Conservation (phyloP, 2,797 vertebrate genomes). For the Characodon lateralis region DNA sequence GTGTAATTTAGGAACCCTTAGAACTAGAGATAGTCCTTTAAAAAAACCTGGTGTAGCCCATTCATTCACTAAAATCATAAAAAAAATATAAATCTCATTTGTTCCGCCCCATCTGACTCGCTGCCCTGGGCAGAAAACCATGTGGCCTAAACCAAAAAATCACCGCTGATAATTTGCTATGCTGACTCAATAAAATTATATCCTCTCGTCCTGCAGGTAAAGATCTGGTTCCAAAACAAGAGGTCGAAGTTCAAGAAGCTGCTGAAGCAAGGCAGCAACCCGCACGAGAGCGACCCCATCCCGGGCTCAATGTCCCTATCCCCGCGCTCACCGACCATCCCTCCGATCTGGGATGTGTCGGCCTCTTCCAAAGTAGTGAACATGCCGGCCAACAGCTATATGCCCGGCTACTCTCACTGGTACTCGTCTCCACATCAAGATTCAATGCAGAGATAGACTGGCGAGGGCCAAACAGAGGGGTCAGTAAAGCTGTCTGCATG, state of each 20-base stretch:
- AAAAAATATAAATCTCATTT: not conserved
- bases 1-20: not conserved
- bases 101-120: not conserved
- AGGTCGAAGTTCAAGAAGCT: conserved; percentile 99
- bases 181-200: not conserved
- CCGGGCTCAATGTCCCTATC: conserved; percentile 92
- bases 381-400: conserved; percentile 98
- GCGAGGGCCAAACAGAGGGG: conserved; percentile 28
- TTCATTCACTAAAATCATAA: not conserved
- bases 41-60: not conserved
- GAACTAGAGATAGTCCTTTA: not conserved
- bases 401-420: conserved; percentile 98
- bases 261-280: conserved; percentile 94
- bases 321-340: conserved; percentile 93
- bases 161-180: not conserved
- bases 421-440: conserved; percentile 98
- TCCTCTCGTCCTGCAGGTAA: conserved; percentile 82
- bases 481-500: conserved; percentile 49
- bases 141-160: not conserved
- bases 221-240: conserved; percentile 99
- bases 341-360: conserved; percentile 98
- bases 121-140: not conserved
- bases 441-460: conserved; percentile 98
- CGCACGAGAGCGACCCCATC: conserved; percentile 91
- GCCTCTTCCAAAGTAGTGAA: conserved; percentile 95